phyloP scores from a whole-genome alignment of 2,113 vertebrate species.

The Myiagra hebetior region DNA sequence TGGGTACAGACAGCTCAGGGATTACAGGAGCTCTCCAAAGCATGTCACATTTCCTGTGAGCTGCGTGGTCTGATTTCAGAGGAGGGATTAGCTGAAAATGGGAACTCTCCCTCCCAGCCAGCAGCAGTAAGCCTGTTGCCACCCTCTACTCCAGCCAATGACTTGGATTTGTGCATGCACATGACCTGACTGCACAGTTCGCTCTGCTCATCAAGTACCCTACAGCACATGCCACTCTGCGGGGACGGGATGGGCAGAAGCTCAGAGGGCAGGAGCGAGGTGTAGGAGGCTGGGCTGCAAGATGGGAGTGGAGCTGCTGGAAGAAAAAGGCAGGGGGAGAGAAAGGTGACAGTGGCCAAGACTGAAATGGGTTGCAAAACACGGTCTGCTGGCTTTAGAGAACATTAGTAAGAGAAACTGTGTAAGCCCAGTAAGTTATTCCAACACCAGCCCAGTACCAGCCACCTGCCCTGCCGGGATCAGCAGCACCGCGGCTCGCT shows the following conservation, averaged over 20 bases:
- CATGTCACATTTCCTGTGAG: background rate
- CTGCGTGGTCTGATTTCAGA: background rate
- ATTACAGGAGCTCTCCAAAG: background rate
- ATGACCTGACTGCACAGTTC: background rate
- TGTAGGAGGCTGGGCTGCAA: background rate
- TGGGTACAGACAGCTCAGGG: background rate
- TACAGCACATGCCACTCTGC: background rate
- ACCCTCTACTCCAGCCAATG: background rate
- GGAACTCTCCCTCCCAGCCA: background rate
- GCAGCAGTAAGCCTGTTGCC: background rate
- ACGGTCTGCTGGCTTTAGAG: background rate
- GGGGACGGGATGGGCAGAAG: background rate
- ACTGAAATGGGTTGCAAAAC: background rate
- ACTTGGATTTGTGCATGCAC: background rate
- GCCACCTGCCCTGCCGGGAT: background rate
- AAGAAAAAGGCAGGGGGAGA: background rate
- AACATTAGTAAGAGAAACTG: background rate
- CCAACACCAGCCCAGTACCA: background rate
- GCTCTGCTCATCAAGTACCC: background rate
- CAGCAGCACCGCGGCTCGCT: rapidly evolving
- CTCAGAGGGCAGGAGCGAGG: background rate
- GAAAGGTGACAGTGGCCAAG: background rate
- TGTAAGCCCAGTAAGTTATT: background rate
- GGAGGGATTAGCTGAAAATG: background rate
- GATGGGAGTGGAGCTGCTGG: rapidly evolving